Conservation (phyloP, 2,797 vertebrate genomes). For the Zalophus californianus region DNA sequence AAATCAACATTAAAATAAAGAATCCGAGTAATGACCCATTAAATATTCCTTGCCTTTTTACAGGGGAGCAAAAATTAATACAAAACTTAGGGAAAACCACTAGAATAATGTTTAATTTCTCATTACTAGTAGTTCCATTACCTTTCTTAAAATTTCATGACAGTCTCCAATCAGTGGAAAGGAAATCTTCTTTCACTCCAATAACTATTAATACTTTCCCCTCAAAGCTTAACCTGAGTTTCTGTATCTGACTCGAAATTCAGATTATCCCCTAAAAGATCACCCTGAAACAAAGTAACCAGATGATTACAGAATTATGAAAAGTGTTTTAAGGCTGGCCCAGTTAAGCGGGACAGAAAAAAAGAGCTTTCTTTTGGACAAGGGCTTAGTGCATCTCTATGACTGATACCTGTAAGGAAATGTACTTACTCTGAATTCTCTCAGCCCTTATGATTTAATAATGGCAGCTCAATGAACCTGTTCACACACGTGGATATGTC, state of each 20-base stretch:
- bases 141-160: slow-evolving; percentile 53
- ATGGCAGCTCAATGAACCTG: slow-evolving; percentile 67
- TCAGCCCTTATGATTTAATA: slow-evolving; percentile 73
- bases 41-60: slow-evolving; percentile 48
- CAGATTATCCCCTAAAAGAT: slow-evolving; percentile 43
- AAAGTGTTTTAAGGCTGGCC: slow-evolving; percentile 38
- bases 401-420: slow-evolving; percentile 52
- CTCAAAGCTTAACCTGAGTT: slow-evolving; percentile 50
- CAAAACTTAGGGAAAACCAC: slow-evolving; percentile 16
- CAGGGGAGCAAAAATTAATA: slow-evolving; percentile 42
- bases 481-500: slow-evolving; percentile 61
- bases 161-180: slow-evolving; percentile 20
- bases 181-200: slow-evolving; percentile 67
- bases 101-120: slow-evolving; percentile 47
- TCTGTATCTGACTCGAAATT: slow-evolving; percentile 60
- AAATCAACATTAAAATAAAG: slow-evolving; percentile 54
- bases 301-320: slow-evolving; percentile 35
- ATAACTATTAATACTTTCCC: slow-evolving; percentile 13
- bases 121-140: slow-evolving; percentile 20
- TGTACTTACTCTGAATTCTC: slow-evolving; percentile 60
- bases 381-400: slow-evolving; percentile 34
- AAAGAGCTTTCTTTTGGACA: slow-evolving; percentile 52
- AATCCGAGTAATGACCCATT: not conserved
- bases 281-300: slow-evolving; percentile 61
- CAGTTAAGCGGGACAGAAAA: slow-evolving; percentile 1